phyloP scores from a whole-genome alignment of 2,797 vertebrate genomes.

The Sebastes cheni region DNA sequence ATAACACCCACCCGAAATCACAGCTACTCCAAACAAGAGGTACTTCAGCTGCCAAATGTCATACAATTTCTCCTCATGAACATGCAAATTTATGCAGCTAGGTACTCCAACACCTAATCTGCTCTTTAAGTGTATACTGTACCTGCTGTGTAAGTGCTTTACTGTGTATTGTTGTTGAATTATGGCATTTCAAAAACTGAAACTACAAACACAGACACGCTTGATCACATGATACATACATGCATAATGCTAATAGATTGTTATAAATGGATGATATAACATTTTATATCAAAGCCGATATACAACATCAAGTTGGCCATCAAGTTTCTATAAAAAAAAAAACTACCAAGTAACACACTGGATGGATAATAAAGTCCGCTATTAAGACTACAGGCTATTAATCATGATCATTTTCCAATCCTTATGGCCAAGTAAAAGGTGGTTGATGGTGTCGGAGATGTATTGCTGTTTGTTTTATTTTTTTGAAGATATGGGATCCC shows the following conservation, averaged over 20 bases:
- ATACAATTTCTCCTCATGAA: slow-evolving; percentile 48
- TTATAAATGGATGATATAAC: not conserved
- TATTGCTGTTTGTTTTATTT: not conserved
- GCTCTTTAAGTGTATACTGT: slow-evolving; percentile 42
- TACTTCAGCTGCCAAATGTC: slow-evolving; percentile 66
- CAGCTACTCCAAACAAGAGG: slow-evolving; percentile 64
- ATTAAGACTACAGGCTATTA: not conserved
- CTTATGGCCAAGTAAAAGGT: not conserved
- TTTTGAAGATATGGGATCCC: not conserved
- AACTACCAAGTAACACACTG: not conserved
- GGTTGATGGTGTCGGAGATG: not conserved
- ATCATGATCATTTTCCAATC: not conserved
- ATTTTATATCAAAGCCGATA: not conserved
- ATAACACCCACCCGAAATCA: slow-evolving; percentile 45
- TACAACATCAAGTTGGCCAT: not conserved
- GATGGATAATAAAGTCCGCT: not conserved
- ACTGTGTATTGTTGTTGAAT: slow-evolving; percentile 35
- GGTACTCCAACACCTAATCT: slow-evolving; percentile 59
- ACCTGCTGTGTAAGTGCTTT: slow-evolving; percentile 32
- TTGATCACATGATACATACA: not conserved
- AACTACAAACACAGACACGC: not conserved
- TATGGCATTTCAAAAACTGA: slow-evolving; percentile 14
- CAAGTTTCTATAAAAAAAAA: not conserved
- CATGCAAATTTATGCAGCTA: slow-evolving; percentile 57
- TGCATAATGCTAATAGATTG: not conserved